Base-by-base conservation (phyloP, 2,113 vertebrate genomes). In the Vidua chalybeata region DNA sequence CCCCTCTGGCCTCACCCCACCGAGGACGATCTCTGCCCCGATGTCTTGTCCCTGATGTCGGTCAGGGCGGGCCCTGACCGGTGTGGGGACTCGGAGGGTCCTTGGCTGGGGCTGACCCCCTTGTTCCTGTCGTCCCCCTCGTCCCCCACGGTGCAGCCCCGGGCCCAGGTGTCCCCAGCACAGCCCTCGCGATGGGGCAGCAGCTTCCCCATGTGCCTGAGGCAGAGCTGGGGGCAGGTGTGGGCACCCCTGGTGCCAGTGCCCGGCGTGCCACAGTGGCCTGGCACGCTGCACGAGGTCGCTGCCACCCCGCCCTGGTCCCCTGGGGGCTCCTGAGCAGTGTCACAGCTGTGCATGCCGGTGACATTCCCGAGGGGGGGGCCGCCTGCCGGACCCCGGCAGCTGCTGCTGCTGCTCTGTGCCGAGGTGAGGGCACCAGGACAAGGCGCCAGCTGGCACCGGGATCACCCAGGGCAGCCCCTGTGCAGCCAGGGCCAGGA, bases 281-380 rank as follows among this genome's bases (percentile, higher is more conserved):
- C 45, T 11, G 56, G n/a, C 31, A 3, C 0, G 20, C 51, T 10
- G 31, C 45, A 6, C 3, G 2, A 39, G 67, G 62, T 23, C 26
- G 3, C 33, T n/a, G 61, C 35, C 41, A 2, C 30, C 79, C 59
- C 2, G 0, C 23, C 21, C 3, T 0, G 0, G 43, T 28, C 16
- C 58, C 63, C 4, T 0, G 31, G 56, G 20, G 43, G 43, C 6
- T 30, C 28, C 48, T 67, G 64, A 46, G 66, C 71, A 2, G 46
- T 4, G 13, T 8, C 37, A 24, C 82, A 58, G 94, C 63, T 31
- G 62, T 19, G 52, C 39, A 0, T 9, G n/a, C 59, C 35, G 0
- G 52, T 1, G 10, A 58, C 86, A 30, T 79, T 87, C 54, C 73
- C 2, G 2, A 24, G 23, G 16, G 77, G 77, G 59, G 62, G 19